Evolutionary conservation across 2,888 invertebrate genomes (phyloP).

Genomic region (Idaea aversata): DNA sequence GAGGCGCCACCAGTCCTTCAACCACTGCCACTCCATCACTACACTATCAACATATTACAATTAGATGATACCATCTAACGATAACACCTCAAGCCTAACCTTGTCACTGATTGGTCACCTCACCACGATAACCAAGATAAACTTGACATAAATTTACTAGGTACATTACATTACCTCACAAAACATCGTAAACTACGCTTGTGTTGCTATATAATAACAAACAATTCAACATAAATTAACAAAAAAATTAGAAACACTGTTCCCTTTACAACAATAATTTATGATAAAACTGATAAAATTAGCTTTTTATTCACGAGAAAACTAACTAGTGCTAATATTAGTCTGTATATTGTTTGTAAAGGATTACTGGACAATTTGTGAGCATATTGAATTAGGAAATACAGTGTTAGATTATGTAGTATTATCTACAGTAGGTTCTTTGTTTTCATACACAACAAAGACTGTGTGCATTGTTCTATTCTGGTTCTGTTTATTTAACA

Average conservation of each 20-base stretch:
- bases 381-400: background rate
- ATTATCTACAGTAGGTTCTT: background rate
- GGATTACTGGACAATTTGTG: constrained; percentile 1
- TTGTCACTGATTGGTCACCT: constrained; percentile 60
- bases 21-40: constrained; percentile 89
- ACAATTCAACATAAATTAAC: constrained; percentile 4
- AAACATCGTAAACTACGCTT: constrained; percentile 62
- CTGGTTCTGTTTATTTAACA: constrained; percentile 25
- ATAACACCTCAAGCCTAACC: constrained; percentile 43
- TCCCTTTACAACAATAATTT: background rate
- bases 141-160: constrained; percentile 71
- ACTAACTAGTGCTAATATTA: constrained; percentile 14
- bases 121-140: constrained; percentile 68
- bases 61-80: constrained; percentile 43
- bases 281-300: background rate
- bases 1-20: constrained; percentile 90
- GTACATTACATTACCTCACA: constrained; percentile 67
- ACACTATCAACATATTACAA: constrained; percentile 49
- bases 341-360: constrained; percentile 21
- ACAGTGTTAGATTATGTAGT: background rate
- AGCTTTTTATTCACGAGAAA: constrained; percentile 2
- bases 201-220: constrained; percentile 41
- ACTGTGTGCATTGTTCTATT: constrained; percentile 17
- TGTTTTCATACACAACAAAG: constrained; percentile 17
- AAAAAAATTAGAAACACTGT: background rate